Percentiles rank a stretch among this genome's conserved stretches.
Evolutionary conservation across 2,888 invertebrate species (phyloP).

Genomic region (Megamerina dolium): DNA sequence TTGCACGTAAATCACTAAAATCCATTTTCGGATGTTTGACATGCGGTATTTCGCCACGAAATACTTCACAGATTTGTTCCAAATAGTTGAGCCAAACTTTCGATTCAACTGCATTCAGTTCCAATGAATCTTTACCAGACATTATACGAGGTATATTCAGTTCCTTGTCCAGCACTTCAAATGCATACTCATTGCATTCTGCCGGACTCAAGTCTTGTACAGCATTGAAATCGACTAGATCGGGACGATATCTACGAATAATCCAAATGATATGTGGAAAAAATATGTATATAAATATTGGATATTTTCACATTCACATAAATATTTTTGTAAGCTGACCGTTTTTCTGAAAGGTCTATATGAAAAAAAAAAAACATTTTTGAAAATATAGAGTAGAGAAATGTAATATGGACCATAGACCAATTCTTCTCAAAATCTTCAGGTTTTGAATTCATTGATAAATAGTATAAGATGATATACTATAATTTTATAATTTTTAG

Average conservation of each 20-base stretch:
- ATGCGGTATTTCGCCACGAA: constrained; percentile 86
- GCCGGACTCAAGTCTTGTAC: constrained; percentile 60
- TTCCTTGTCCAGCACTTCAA: constrained; percentile 78
- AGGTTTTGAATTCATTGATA: no score
- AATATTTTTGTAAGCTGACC: background rate
- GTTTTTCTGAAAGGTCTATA: background rate
- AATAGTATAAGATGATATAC: no score
- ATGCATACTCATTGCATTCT: constrained; percentile 75
- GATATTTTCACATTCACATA: background rate
- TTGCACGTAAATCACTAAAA: constrained; percentile 47
- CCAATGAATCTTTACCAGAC: constrained; percentile 64
- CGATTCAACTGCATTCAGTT: constrained; percentile 41
- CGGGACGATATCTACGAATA: constrained; percentile 78
- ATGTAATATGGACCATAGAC: no score
- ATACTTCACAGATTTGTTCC: constrained; percentile 81
- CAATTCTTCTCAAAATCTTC: no score
- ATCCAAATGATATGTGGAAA: background rate
- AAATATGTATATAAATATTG: background rate
- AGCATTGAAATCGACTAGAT: constrained; percentile 70
- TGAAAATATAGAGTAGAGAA: no score
- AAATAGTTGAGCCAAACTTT: constrained; percentile 68
- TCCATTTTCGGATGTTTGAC: constrained; percentile 68
- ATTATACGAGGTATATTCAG: constrained; percentile 67
- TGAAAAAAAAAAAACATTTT: background rate
- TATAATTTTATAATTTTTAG: no score